Evolutionary conservation across 2,888 invertebrate species (phyloP).

Genomic region (Torymus tubicola): DNA sequence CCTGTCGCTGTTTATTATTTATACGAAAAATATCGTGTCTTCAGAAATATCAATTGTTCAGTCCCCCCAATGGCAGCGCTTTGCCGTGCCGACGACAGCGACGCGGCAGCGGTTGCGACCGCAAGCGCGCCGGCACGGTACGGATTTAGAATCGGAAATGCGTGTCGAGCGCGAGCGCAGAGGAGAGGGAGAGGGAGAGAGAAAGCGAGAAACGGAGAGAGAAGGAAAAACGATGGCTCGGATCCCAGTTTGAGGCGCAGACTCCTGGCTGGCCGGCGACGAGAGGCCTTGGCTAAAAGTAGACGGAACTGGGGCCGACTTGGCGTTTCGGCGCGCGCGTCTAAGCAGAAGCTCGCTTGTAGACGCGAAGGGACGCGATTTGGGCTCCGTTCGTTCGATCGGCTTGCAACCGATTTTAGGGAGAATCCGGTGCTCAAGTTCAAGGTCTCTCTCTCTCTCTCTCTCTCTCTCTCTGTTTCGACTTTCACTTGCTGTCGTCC

Average conservation of each 20-base stretch:
- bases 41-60: not conserved
- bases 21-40: not conserved
- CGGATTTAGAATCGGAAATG: slow-evolving; percentile 74
- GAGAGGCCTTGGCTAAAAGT: slow-evolving; percentile 75
- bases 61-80: no score
- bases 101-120: slow-evolving; percentile 51
- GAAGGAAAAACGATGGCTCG: slow-evolving; percentile 64
- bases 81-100: not conserved
- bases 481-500: no score
- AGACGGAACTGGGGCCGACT: slow-evolving; percentile 63
- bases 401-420: not conserved
- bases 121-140: slow-evolving; percentile 62
- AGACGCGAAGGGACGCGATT: slow-evolving; percentile 5
- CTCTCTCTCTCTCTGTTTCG: not conserved
- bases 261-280: slow-evolving; percentile 56
- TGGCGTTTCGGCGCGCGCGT: slow-evolving; percentile 51
- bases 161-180: slow-evolving; percentile 67
- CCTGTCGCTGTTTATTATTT: not conserved
- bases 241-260: slow-evolving; percentile 65
- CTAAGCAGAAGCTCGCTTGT: not conserved
- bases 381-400: not conserved
- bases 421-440: slow-evolving; percentile 36
- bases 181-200: slow-evolving; percentile 48
- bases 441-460: slow-evolving; percentile 18
- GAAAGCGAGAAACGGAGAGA: slow-evolving; percentile 55